Evolutionary conservation across 2,888 invertebrate genomes (phyloP).

Genomic region (Ophion costatus): DNA sequence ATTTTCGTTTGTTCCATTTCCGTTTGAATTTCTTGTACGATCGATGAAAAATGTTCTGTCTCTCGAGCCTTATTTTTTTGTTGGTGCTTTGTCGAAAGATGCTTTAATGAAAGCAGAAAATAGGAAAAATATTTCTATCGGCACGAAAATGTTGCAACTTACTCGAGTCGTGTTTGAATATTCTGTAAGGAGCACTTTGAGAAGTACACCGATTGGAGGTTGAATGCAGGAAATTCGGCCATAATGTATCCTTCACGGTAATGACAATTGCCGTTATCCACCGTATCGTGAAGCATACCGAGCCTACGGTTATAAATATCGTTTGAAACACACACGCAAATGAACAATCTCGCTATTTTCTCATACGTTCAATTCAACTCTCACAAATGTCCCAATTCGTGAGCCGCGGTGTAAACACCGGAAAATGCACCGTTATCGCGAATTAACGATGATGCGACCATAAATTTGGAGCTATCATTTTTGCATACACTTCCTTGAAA

Average conservation of each 20-base stretch:
- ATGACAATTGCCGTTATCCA: neutral
- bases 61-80: too few species aligned
- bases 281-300: neutral
- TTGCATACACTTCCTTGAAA: conserved; percentile 11
- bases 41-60: too few species aligned
- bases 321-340: neutral
- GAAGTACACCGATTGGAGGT: neutral
- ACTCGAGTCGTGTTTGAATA: neutral
- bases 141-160: neutral
- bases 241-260: neutral
- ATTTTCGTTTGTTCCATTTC: neutral
- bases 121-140: neutral
- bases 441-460: conserved; percentile 7
- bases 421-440: conserved; percentile 41
- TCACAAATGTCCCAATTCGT: conserved; percentile 60
- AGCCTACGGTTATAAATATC: neutral
- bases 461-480: fast-evolving
- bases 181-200: neutral
- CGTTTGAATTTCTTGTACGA: neutral
- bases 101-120: neutral
- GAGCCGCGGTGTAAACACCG: conserved; percentile 32
- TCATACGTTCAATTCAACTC: neutral
- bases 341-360: neutral
- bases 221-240: neutral
- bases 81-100: too few species aligned